A percentile compares a stretch with the other conserved stretches of the same genome.
Conservation (phyloP, 2,797 vertebrate species). For the Chromobotia macracanthus region DNA sequence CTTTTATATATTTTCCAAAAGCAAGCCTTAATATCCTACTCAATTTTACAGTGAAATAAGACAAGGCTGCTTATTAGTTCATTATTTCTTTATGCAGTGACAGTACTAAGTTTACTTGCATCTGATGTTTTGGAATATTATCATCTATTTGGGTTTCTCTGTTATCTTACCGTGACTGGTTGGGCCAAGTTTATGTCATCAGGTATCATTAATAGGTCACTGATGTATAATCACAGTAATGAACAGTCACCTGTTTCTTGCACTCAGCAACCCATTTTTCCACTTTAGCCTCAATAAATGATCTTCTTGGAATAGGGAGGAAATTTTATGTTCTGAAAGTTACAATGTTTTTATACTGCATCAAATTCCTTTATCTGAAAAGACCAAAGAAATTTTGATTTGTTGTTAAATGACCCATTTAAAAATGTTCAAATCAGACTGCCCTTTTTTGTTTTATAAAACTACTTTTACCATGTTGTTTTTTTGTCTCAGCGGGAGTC, state of each 20-base stretch:
- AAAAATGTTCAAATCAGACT: not conserved
- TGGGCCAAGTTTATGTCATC: no score
- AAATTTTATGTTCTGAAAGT: not conserved
- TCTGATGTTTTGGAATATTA: no score
- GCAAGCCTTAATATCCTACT: not conserved
- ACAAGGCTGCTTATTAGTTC: not conserved
- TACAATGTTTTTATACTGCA: not conserved
- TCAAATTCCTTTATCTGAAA: constrained; percentile 4
- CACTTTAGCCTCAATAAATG: not conserved
- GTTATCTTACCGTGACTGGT: no score
- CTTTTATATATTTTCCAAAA: not conserved
- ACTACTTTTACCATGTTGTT: not conserved
- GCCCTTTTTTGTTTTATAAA: not conserved
- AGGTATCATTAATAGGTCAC: not conserved
- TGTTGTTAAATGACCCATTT: not conserved
- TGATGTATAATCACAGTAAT: not conserved
- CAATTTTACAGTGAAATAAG: not conserved
- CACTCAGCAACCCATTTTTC: not conserved
- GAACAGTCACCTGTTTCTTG: not conserved
- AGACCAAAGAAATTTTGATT: constrained; percentile 6
- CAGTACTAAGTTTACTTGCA: no score
- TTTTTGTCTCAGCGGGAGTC: constrained; percentile 7
- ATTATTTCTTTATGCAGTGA: no score
- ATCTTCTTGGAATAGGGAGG: no score
- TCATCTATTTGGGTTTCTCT: no score